These are phyloP conservation scores for Siniperca knerii DNA, from an alignment of 2,113 vertebrate genomes.

Conservation along the genomic window DNA sequence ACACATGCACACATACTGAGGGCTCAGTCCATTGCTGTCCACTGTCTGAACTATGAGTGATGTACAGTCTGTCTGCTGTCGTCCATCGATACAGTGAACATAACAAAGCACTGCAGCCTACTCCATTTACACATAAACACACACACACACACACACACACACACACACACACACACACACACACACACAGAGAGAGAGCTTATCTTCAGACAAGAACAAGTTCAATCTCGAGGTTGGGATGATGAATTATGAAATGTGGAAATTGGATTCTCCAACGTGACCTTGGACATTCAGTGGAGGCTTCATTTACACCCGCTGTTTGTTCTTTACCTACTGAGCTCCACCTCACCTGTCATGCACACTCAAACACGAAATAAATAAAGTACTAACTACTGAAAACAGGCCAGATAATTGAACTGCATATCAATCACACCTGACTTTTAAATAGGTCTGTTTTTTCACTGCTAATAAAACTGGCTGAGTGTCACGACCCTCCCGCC, in stretches of 20 bases:
- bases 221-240: slow-evolving; percentile 68
- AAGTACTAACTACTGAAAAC: background rate
- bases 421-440: background rate
- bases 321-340: slow-evolving; percentile 26
- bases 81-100: slow-evolving; percentile 66
- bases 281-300: slow-evolving; percentile 53
- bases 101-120: slow-evolving; percentile 70
- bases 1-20: slow-evolving; percentile 8
- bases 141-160: slow-evolving; percentile 33
- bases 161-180: slow-evolving; percentile 58
- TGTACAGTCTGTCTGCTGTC: slow-evolving; percentile 64
- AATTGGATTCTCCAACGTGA: slow-evolving; percentile 69
- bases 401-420: background rate
- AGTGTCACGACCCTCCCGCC: background rate
- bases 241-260: slow-evolving; percentile 75
- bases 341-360: slow-evolving; percentile 16
- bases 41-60: slow-evolving; percentile 71
- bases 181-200: slow-evolving; percentile 35
- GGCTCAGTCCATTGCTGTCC: slow-evolving; percentile 36
- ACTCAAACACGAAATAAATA: background rate
- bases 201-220: slow-evolving; percentile 59
- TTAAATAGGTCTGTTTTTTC: too few species aligned
- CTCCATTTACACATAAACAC: slow-evolving; percentile 52
- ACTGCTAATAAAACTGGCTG: background rate
- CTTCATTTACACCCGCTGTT: slow-evolving; percentile 45